These are phyloP conservation scores for Rosalia funebris DNA, from an alignment of 2,888 invertebrate species.

Conservation along the genomic window DNA sequence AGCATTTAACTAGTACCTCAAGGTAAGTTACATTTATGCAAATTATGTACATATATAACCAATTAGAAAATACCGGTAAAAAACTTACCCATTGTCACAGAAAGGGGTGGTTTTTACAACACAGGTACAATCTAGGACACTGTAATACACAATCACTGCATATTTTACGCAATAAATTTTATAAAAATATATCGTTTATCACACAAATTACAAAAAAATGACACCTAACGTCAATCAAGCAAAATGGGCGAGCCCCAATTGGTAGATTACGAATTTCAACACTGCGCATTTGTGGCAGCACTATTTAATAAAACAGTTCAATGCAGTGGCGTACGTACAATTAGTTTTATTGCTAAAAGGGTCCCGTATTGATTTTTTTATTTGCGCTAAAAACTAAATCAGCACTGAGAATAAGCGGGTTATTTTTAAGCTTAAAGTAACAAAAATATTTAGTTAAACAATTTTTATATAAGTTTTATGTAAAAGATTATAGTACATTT, in stretches of 20 bases:
- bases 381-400: too few species aligned
- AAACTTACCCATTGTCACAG: slow-evolving; percentile 56
- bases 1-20: slow-evolving; percentile 6
- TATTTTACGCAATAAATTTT: slow-evolving; percentile 44
- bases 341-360: too few species aligned
- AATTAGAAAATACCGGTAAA: slow-evolving; percentile 48
- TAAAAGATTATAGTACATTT: too few species aligned
- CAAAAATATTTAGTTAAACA: too few species aligned
- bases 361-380: too few species aligned
- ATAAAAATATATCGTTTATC: slow-evolving; percentile 44
- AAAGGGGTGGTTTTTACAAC: slow-evolving; percentile 33
- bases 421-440: too few species aligned
- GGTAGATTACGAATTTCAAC: slow-evolving; percentile 31
- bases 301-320: slow-evolving; percentile 1
- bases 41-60: slow-evolving; percentile 3
- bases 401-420: too few species aligned
- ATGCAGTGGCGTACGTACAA: not conserved
- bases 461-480: too few species aligned
- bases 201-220: slow-evolving; percentile 48
- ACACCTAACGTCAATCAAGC: slow-evolving; percentile 44
- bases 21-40: slow-evolving; percentile 28
- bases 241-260: slow-evolving; percentile 60
- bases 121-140: slow-evolving; percentile 24
- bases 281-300: slow-evolving; percentile 42
- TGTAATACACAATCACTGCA: slow-evolving; percentile 44